Evolutionary conservation across 2,888 invertebrate species (phyloP).

Genomic region (Watsonalla cultraria): DNA sequence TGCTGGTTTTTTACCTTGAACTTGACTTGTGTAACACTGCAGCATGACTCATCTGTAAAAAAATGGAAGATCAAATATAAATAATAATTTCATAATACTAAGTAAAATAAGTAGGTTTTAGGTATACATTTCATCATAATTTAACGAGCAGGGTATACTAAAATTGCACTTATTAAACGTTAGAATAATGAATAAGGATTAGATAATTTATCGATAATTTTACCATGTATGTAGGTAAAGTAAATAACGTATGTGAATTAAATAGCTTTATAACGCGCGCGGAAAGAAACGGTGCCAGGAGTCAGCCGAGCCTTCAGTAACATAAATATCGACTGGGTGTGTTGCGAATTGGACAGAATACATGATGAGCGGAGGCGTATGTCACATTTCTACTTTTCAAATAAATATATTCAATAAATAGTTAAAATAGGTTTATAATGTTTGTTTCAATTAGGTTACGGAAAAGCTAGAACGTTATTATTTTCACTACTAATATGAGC

Average conservation of each 20-base stretch:
- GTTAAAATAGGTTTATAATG: conserved; percentile 57
- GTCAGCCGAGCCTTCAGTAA: conserved; percentile 67
- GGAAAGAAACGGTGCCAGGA: conserved; percentile 60
- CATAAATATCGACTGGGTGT: conserved; percentile 74
- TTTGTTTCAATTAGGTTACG: conserved; percentile 31
- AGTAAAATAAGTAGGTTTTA: too few species aligned
- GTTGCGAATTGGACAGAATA: conserved; percentile 73
- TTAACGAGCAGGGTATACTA: too few species aligned
- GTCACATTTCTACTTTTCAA: conserved; percentile 58
- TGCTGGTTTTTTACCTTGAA: too few species aligned
- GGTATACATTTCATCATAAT: too few species aligned
- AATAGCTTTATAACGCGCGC: conserved; percentile 44
- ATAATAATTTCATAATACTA: too few species aligned
- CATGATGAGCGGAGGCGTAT: conserved; percentile 67
- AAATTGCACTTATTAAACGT: too few species aligned
- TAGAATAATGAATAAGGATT: too few species aligned
- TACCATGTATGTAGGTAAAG: conserved; percentile 16
- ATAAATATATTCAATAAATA: conserved; percentile 54
- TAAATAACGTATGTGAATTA: conserved; percentile 50
- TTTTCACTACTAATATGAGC: conserved; percentile 6
- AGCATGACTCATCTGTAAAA: too few species aligned
- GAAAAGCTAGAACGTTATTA: conserved; percentile 17
- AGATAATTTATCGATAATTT: conserved; percentile 9
- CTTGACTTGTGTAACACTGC: too few species aligned
- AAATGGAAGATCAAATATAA: too few species aligned